Evolutionary conservation across 2,888 invertebrate species (phyloP).

Genomic region (Neoitamus cyanurus): DNA sequence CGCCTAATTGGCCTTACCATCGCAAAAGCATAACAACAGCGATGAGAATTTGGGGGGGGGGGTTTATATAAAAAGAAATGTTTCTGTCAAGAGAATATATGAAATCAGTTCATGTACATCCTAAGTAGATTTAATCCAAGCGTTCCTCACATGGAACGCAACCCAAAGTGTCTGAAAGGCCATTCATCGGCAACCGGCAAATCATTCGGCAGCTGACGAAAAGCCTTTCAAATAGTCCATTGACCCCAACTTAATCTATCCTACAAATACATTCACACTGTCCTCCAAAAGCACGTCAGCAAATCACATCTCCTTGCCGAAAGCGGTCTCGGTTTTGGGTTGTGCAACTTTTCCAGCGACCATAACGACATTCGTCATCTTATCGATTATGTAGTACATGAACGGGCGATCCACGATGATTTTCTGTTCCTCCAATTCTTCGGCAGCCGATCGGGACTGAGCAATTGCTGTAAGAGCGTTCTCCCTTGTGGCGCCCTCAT

Average conservation of each 20-base stretch:
- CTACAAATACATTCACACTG: neutral
- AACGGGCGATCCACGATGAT: slow-evolving; percentile 73
- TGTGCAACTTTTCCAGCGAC: slow-evolving; percentile 72
- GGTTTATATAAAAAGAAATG: neutral
- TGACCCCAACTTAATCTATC: neutral
- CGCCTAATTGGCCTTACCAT: no score
- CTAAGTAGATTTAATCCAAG: neutral
- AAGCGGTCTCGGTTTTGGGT: slow-evolving; percentile 60
- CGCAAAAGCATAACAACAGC: neutral
- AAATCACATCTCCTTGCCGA: neutral
- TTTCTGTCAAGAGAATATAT: neutral
- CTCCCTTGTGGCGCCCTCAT: slow-evolving; percentile 69
- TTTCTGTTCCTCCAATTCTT: slow-evolving; percentile 53
- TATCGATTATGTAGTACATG: slow-evolving; percentile 73
- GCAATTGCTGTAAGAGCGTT: slow-evolving; percentile 57
- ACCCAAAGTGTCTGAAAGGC: neutral
- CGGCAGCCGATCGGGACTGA: neutral
- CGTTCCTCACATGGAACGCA: neutral
- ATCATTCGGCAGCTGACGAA: neutral
- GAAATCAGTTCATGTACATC: neutral
- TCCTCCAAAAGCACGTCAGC: neutral
- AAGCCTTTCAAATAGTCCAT: neutral
- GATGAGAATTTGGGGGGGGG: neutral
- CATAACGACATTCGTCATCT: slow-evolving; percentile 70
- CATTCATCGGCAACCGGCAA: neutral